phyloP scores from a whole-genome alignment of 92 coral and sea anemone species.

The Galaxea fascicularis region DNA sequence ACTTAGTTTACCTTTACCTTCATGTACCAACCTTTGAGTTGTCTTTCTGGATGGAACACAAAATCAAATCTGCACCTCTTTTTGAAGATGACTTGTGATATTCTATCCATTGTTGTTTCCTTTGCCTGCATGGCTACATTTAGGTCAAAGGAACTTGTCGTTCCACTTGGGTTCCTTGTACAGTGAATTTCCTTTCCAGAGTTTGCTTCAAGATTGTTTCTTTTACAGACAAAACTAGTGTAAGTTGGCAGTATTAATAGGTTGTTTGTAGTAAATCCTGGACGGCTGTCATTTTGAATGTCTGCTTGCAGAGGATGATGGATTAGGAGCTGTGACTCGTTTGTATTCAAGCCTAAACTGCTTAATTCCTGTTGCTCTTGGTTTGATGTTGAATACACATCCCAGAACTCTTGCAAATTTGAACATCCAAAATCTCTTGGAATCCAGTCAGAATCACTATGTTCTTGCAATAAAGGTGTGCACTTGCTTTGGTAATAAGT shows the following conservation, averaged over 20 bases:
- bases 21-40: conserved; percentile 28
- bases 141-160: neutral
- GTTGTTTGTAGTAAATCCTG: neutral
- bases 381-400: neutral
- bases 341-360: neutral
- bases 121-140: neutral
- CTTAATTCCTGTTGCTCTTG: neutral
- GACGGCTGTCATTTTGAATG: neutral
- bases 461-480: neutral
- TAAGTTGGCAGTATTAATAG: neutral
- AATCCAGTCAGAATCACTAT: neutral
- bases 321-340: neutral
- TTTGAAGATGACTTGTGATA: conserved; percentile 1
- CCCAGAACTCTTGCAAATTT: neutral
- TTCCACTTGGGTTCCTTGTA: too few relatives aligned
- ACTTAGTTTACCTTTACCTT: neutral
- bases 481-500: neutral
- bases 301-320: neutral
- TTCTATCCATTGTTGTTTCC: conserved; percentile 25
- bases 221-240: neutral
- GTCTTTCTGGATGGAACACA: conserved; percentile 16
- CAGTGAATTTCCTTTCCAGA: neutral
- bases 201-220: neutral
- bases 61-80: conserved; percentile 38
- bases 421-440: neutral